Base-by-base conservation (phyloP, 2,113 vertebrate species). In the Saimiri boliviensis region DNA sequence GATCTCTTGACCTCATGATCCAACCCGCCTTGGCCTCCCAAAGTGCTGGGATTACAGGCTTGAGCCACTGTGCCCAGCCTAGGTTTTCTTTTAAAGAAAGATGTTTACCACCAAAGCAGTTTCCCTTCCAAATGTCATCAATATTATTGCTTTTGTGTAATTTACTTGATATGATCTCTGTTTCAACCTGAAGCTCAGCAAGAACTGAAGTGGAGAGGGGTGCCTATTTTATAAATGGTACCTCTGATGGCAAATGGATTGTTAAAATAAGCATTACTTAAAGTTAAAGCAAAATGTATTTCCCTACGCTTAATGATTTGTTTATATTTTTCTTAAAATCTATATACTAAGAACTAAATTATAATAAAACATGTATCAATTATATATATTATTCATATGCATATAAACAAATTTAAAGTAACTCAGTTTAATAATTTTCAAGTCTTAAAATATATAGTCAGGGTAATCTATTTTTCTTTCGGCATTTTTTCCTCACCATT, bases 361-460 rank as follows among this genome's bases (percentile, higher is more conserved):
- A 5, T 91, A 56, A 52, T 82, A 87, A 42, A 32, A 32, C 42
- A 42, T 37, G 2, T 93, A n/a, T 82, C 20, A 91, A 37, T 19
- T 32, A 49, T 60, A 13, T 45, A 30, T 52, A 60, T 54, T 42
- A 40, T 49, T 89, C 9, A 42, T 63, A 19, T 37, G 3, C 23
- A 60, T 8, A 4, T 82, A 52, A 66, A 77, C 90, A 60, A 37
- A 88, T 95, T 92, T 86, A 68, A 82, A 63, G 42, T 54, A 47
- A 13, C 16, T 60, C 49, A 63, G 25, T 71, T 95, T 74, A 94
- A 94, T 87, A 68, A 89, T 85, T 89, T 83, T 77, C 49, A 88
- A 73, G 12, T 71, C 37, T 86, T 68, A 30, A 94, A 89, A 6
- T 82, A 42, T 45, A 10, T 0, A 76, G 37, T 30, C 30, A 73